These are phyloP conservation scores for Sanderia malayensis DNA, from an alignment of 30 jellyfish, hydroid and myxozoan genomes.

Conservation along the genomic window DNA sequence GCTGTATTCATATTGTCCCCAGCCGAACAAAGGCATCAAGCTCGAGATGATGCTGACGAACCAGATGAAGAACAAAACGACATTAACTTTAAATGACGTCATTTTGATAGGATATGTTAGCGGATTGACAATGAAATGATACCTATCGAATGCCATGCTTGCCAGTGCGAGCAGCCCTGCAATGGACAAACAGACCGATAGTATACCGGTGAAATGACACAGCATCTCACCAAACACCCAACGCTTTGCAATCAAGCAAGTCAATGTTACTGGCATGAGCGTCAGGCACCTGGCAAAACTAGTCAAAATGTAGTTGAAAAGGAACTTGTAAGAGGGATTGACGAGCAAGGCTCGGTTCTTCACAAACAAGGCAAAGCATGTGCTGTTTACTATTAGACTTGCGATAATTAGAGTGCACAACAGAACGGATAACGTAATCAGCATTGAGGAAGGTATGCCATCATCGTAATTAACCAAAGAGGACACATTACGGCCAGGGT, in stretches of 20 bases:
- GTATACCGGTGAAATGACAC: slow-evolving; percentile 58
- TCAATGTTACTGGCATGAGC: slow-evolving; percentile 46
- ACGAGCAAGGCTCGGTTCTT: slow-evolving; percentile 46
- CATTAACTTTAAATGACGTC: slow-evolving; percentile 55
- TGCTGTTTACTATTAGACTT: slow-evolving; percentile 16
- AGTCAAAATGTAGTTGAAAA: slow-evolving; percentile 42
- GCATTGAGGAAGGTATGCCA: slow-evolving; percentile 16
- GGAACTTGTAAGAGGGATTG: slow-evolving; percentile 61
- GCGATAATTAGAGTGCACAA: slow-evolving; percentile 14
- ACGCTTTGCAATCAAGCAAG: slow-evolving; percentile 2
- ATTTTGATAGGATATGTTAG: slow-evolving; percentile 56
- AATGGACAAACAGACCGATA: slow-evolving; percentile 16
- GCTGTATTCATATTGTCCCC: slow-evolving; percentile 43
- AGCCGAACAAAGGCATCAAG: slow-evolving; percentile 74
- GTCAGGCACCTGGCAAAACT: slow-evolving; percentile 14
- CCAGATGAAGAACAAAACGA: slow-evolving; percentile 53
- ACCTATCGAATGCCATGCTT: slow-evolving; percentile 63
- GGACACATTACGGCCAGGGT: no score
- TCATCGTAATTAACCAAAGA: no score
- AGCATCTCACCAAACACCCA: slow-evolving; percentile 50
- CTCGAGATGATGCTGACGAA: slow-evolving; percentile 45
- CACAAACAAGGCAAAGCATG: slow-evolving; percentile 40
- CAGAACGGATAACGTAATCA: slow-evolving; percentile 17
- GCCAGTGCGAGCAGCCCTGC: slow-evolving; percentile 49
- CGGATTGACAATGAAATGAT: slow-evolving; percentile 65